Percentiles rank a stretch among this genome's conserved stretches.
Evolutionary conservation across 2,888 invertebrate species (phyloP).

Genomic region (Lymantria monacha): DNA sequence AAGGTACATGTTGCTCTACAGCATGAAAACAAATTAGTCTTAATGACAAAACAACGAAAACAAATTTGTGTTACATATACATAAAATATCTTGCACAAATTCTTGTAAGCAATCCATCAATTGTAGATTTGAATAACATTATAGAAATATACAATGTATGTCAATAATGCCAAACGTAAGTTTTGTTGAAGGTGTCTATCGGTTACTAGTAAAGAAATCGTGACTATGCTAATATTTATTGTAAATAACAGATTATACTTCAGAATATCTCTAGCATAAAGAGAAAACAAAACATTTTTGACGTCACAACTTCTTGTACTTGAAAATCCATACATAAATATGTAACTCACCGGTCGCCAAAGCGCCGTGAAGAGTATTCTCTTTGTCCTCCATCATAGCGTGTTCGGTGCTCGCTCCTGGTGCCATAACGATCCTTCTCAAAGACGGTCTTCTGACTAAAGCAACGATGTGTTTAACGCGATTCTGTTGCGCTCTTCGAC

Average conservation of each 20-base stretch:
- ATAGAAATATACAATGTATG: not conserved
- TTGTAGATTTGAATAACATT: too few relatives aligned
- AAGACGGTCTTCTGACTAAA: conserved; percentile 69
- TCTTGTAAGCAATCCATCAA: too few relatives aligned
- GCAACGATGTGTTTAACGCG: conserved; percentile 68
- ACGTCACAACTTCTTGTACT: conserved; percentile 3
- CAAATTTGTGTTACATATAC: too few relatives aligned
- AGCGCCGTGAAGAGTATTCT: conserved; percentile 66
- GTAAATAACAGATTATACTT: not conserved
- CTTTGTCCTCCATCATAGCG: conserved; percentile 79
- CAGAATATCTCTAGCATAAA: too few relatives aligned
- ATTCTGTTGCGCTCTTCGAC: conserved; percentile 59
- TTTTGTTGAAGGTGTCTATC: not conserved
- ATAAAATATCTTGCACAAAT: too few relatives aligned
- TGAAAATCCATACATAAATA: conserved; percentile 18
- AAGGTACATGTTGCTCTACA: too few relatives aligned
- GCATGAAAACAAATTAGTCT: too few relatives aligned
- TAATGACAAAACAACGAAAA: too few relatives aligned
- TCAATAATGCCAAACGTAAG: not conserved
- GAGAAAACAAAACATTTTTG: conserved; percentile 20
- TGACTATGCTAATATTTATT: conserved; percentile 24
- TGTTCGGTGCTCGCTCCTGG: conserved; percentile 81
- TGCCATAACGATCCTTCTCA: conserved; percentile 80
- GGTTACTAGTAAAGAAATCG: conserved; percentile 3
- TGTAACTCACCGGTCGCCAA: conserved; percentile 56